These are phyloP conservation scores for Pseudochromis fuscus DNA, from an alignment of 2,797 vertebrate species.

Conservation along the genomic window DNA sequence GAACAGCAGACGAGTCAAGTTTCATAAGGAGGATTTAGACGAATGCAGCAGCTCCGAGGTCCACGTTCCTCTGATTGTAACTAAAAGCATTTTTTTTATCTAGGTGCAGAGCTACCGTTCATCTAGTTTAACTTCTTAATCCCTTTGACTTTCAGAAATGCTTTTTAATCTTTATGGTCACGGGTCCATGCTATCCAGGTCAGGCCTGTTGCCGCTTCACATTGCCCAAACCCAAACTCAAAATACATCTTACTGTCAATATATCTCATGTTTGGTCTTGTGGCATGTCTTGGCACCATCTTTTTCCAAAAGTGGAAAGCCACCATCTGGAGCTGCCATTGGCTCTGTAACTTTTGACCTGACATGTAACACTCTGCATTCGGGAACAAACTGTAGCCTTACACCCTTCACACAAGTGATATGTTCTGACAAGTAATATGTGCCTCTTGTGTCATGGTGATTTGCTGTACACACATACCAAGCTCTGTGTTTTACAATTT, in stretches of 20 bases:
- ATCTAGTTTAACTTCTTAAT: not conserved
- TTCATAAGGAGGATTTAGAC: conserved; percentile 33
- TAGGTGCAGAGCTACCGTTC: not conserved
- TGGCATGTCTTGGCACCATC: conserved; percentile 31
- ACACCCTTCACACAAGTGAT: conserved; percentile 27
- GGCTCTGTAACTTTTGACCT: conserved; percentile 57
- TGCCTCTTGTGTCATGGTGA: conserved; percentile 50
- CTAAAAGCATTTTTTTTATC: conserved; percentile 19
- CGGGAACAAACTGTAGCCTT: conserved; percentile 51
- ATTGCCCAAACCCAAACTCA: conserved; percentile 30
- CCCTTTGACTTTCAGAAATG: conserved; percentile 6
- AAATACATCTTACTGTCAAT: conserved; percentile 51
- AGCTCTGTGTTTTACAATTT: conserved; percentile 3
- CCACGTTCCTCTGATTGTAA: conserved; percentile 14
- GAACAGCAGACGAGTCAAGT: conserved; percentile 24
- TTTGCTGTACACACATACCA: conserved; percentile 52
- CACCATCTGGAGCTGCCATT: conserved; percentile 60
- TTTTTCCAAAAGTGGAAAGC: conserved; percentile 67
- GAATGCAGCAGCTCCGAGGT: conserved; percentile 12
- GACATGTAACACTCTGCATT: conserved; percentile 59
- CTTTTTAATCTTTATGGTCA: conserved; percentile 33
- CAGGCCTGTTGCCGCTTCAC: conserved; percentile 20
- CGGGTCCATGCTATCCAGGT: conserved; percentile 18
- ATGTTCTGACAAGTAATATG: conserved; percentile 36
- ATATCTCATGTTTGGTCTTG: conserved; percentile 39